Evolutionary conservation across 1,140 invertebrate species (phyloP).

Genomic region (Caenorhabditis brenneri): DNA sequence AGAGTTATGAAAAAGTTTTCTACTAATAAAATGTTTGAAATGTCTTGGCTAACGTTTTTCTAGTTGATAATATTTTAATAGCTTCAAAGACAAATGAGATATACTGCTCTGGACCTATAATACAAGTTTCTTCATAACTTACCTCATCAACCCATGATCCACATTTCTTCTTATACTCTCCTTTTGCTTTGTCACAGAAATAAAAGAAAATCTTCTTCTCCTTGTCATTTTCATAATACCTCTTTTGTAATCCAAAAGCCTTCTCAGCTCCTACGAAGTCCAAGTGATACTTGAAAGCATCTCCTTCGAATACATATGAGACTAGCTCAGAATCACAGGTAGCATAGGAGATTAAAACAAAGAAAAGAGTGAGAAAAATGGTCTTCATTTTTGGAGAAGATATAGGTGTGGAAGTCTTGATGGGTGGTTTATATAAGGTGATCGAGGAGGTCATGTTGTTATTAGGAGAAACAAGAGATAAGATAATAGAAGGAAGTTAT

Average conservation of each 20-base stretch:
- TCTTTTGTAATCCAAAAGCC: background rate
- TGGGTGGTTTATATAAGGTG: too few species aligned
- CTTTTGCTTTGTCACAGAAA: background rate
- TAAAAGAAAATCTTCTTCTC: background rate
- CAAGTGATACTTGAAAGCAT: background rate
- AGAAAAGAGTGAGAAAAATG: background rate
- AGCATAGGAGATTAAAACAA: too few species aligned
- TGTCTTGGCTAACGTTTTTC: too few species aligned
- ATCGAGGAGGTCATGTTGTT: too few species aligned
- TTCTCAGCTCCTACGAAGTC: background rate
- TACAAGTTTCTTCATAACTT: background rate
- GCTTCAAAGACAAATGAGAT: too few species aligned
- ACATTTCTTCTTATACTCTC: background rate
- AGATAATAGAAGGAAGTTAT: too few species aligned
- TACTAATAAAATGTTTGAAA: too few species aligned
- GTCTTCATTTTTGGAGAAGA: background rate
- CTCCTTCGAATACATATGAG: background rate
- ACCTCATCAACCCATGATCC: background rate
- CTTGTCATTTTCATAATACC: background rate
- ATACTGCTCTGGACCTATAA: too few species aligned
- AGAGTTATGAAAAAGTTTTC: too few species aligned
- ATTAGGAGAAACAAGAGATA: too few species aligned
- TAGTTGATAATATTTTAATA: too few species aligned
- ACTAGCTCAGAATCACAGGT: background rate
- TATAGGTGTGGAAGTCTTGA: background rate